Base-by-base conservation (phyloP, 1,140 invertebrate species). In the Gonioctena quinquepunctata region DNA sequence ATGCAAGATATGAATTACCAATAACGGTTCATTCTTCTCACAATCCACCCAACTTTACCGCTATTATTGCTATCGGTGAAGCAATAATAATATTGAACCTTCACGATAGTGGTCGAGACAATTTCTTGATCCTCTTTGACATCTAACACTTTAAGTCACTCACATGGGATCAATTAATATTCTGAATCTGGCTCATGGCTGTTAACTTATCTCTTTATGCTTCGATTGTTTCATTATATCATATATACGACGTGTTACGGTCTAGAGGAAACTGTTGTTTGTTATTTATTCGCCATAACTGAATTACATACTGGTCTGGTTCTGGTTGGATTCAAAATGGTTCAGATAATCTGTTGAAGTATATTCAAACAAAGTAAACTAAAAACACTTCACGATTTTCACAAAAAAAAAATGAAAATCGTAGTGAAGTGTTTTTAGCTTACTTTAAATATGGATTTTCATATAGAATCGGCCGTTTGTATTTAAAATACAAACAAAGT, bases 201-300 rank as follows among this genome's bases (percentile, higher is more conserved):
- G 33, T 42, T 42, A 42, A 42, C 33, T 42, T 42, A 42, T 42
- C 33, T n/a, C 13, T 54, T 22, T 28, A 60, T 28, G 57, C 57
- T 60, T 60, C 57, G 57, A 60, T 60, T 60, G 25, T n/a, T 60
- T 26, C 16, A 28, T 60, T 60, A 60, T 60, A 60, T 60, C 57
- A 60, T 60, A 60, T 26, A 27, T 28, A 21, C 22, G 22, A 8
- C 13, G 2, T 16, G 57, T 60, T 60, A 60, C 57, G 57, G 57
- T 60, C 25, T 60, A 26, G 18, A 60, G 23, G 8, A 27, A 60
- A 26, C 57, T 60, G 57, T 60, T 60, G 13, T 25, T 60, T 60
- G 25, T 60, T 60, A 25, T 60, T 60, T 60, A 60, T 60, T 23
- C n/a, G 57, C 25, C 19, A 23, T 23, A 60, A 60, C 26, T 23